Percentiles rank a stretch among this genome's conserved stretches.
phyloP scores from a whole-genome alignment of 2,797 vertebrate genomes.

The Heterohyrax brucei region DNA sequence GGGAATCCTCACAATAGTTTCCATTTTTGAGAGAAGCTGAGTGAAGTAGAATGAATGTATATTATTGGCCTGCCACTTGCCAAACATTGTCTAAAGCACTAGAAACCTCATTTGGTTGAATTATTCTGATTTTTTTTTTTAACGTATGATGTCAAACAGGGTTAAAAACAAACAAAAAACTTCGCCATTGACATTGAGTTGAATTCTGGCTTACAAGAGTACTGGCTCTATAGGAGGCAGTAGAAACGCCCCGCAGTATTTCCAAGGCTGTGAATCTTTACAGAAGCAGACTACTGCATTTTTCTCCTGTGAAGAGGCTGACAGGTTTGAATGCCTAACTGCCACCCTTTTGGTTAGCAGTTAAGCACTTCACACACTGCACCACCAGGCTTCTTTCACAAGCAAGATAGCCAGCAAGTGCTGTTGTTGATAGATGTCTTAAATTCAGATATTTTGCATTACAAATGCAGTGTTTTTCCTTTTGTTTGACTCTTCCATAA shows the following conservation, averaged over 20 bases:
- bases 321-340: no score
- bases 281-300: no score
- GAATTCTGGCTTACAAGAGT: no score
- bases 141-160: not conserved
- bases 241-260: no score
- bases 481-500: conserved; percentile 61
- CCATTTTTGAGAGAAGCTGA: not conserved
- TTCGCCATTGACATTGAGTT: no score
- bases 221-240: no score
- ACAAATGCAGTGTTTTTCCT: conserved; percentile 43
- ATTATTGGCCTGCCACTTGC: not conserved
- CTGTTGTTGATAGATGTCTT: not conserved
- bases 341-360: no score
- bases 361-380: no score
- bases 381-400: not conserved
- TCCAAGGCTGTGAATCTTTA: no score
- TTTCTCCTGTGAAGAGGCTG: no score
- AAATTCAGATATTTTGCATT: conserved; percentile 22
- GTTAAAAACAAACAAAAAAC: not conserved
- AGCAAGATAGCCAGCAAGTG: not conserved
- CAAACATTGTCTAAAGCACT: not conserved
- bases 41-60: not conserved
- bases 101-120: not conserved
- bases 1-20: not conserved
- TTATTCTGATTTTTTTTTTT: not conserved